Conservation (phyloP, 2,888 invertebrate genomes). For the Gari tellinella region DNA sequence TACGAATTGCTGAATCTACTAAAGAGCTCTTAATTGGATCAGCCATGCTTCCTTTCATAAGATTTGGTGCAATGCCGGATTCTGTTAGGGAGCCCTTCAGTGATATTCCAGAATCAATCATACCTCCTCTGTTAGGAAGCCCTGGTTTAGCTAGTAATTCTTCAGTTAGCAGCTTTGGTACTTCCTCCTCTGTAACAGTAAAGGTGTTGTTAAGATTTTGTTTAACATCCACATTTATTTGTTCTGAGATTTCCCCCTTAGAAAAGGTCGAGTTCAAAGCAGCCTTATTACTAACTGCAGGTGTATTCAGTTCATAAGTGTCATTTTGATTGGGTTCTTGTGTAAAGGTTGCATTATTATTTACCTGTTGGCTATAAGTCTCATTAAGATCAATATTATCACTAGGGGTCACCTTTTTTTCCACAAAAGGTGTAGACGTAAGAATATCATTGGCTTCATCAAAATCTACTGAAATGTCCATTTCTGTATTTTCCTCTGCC, state of each 20-base stretch:
- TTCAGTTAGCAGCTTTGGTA: conserved; percentile 7
- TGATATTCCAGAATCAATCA: conserved; percentile 59
- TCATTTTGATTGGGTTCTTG: conserved; percentile 3
- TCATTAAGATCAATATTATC: conserved; percentile 53
- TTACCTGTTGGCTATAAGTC: conserved; percentile 51
- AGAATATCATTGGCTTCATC: conserved; percentile 52
- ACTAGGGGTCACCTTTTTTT: conserved; percentile 18
- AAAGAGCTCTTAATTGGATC: conserved; percentile 53
- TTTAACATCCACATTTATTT: conserved; percentile 1
- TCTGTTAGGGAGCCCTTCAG: conserved; percentile 57
- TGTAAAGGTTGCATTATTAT: conserved; percentile 43
- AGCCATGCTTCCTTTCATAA: conserved; percentile 30
- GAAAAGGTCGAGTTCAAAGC: conserved; percentile 1
- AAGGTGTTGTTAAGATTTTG: conserved; percentile 46
- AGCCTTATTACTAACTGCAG: not conserved
- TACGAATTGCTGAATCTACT: conserved; percentile 64
- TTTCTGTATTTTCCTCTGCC: conserved; percentile 30
- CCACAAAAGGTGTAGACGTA: conserved; percentile 67
- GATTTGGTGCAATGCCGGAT: conserved; percentile 38
- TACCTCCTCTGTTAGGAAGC: conserved; percentile 12
- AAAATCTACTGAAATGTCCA: conserved; percentile 59
- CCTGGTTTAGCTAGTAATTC: conserved; percentile 7
- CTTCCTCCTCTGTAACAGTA: conserved; percentile 21
- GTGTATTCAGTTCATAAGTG: conserved; percentile 16
- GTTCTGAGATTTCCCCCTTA: not conserved